A percentile compares a stretch with the other conserved stretches of the same genome.
Evolutionary conservation across 2,888 invertebrate genomes (phyloP).

Genomic region (Caenorhabditis zanzibari): DNA sequence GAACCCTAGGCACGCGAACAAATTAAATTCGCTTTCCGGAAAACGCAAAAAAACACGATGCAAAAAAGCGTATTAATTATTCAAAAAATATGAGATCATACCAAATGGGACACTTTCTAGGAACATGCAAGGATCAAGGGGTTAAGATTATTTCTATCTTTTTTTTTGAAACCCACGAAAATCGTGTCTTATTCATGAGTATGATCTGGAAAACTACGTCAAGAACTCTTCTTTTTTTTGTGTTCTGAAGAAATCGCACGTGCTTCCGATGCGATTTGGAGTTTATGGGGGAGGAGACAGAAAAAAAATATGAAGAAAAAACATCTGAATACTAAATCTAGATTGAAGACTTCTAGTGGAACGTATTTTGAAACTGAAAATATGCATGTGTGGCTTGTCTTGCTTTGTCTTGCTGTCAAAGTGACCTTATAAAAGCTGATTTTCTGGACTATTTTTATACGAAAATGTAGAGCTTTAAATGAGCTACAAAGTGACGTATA

Average conservation of each 20-base stretch:
- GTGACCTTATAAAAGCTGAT: too few relatives aligned
- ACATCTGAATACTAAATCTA: background rate
- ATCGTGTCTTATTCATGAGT: too few relatives aligned
- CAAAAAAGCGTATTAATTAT: background rate
- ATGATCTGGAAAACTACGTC: background rate
- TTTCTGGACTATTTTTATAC: too few relatives aligned
- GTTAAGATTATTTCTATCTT: too few relatives aligned
- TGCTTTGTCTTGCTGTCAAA: too few relatives aligned
- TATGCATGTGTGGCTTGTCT: background rate
- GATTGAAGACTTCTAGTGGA: background rate
- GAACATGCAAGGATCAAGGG: too few relatives aligned
- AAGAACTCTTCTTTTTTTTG: background rate
- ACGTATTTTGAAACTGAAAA: background rate
- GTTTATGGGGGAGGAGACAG: background rate
- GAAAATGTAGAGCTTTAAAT: too few relatives aligned
- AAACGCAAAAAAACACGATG: background rate
- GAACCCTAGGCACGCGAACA: background rate
- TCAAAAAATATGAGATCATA: slow-evolving; percentile 13
- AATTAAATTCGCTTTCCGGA: background rate
- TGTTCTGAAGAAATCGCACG: background rate
- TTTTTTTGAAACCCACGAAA: too few relatives aligned
- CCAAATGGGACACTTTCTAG: too few relatives aligned
- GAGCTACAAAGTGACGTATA: too few relatives aligned
- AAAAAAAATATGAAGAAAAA: background rate
- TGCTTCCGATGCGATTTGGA: slow-evolving; percentile 12